Evolutionary conservation across 2,888 invertebrate species (phyloP), one percentile per base, ranked within the genome.

Genomic region (Caenorhabditis virilis): DNA sequence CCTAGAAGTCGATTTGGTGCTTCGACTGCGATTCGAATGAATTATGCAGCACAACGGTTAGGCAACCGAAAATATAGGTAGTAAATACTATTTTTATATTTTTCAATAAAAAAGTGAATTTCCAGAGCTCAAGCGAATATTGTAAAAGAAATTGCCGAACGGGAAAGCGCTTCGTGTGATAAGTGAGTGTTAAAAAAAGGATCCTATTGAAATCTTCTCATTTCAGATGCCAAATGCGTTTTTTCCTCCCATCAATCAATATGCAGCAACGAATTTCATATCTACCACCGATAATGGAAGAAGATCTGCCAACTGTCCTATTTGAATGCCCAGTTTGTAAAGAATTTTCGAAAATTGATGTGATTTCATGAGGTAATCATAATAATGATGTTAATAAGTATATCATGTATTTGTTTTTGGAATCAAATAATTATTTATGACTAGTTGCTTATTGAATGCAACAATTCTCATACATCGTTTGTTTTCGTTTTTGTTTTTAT

Each of bases 141-240:
- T 0, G 50, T 43, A 9, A 54, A 58, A n/a, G 33, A 42, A 15
- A 45, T 50, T 23, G 39, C 36, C 2, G 45, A 30, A 3, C 27
- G 43, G 2, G 47, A 51, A 16, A 57, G 62, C 49, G 57, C 52
- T 7, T 48, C 53, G 20, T 63, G 62, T 39, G 62, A 63, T 38
- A 52, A 52, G 53, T 63, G 3, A 9, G 46, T n/a, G n/a, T 27
- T 30, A 13, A 15, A 15, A 6, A 27, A 26, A 13, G 20, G 47
- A 18, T 39, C 6, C 6, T 20, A 13, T 42, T 16, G 46, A 25
- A 27, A 25, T 46, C 9, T 6, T 46, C 15, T 33, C 30, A 35
- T 63, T 59, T 18, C 51, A 60, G 59, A 47, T 65, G 65, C 35
- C 48, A 48, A 42, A 65, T 65, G 65, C 38, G 51, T 6, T 65